These are phyloP conservation scores for Apotomis turbidana DNA, from an alignment of 2,888 invertebrate species.

Conservation along the genomic window DNA sequence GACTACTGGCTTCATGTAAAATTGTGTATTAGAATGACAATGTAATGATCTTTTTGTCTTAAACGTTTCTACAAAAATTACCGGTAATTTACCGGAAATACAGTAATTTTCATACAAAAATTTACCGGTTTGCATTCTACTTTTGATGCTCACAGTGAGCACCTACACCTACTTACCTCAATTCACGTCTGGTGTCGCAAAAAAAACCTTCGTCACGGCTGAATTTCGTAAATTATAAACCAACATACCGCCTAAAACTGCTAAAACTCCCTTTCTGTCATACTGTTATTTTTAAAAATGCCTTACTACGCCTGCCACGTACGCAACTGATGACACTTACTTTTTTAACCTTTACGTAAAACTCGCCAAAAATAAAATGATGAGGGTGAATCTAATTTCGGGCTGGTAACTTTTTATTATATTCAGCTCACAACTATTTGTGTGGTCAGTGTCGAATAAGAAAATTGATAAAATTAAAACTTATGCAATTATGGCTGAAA, in stretches of 20 bases:
- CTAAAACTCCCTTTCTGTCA: not conserved
- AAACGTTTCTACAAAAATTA: no score
- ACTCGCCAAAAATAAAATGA: conserved; percentile 21
- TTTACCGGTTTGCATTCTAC: no score
- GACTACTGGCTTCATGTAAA: no score
- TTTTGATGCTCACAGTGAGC: no score
- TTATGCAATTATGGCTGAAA: no score
- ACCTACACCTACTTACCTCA: no score
- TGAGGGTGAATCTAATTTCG: conserved; percentile 23
- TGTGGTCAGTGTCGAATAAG: not conserved
- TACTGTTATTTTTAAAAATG: not conserved
- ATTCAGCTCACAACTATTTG: not conserved
- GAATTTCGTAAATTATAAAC: not conserved
- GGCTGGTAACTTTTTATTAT: conserved; percentile 19
- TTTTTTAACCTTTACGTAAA: conserved; percentile 10
- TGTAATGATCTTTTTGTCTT: no score
- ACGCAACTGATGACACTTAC: conserved; percentile 12
- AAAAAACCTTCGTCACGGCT: not conserved
- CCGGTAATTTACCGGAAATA: no score
- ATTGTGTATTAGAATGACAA: no score
- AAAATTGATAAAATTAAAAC: no score
- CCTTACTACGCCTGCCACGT: not conserved
- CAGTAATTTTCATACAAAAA: no score
- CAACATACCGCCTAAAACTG: not conserved
- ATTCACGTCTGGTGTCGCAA: no score